Evolutionary conservation across 2,888 invertebrate genomes (phyloP).

Genomic region (Dinocampus coccinellae): DNA sequence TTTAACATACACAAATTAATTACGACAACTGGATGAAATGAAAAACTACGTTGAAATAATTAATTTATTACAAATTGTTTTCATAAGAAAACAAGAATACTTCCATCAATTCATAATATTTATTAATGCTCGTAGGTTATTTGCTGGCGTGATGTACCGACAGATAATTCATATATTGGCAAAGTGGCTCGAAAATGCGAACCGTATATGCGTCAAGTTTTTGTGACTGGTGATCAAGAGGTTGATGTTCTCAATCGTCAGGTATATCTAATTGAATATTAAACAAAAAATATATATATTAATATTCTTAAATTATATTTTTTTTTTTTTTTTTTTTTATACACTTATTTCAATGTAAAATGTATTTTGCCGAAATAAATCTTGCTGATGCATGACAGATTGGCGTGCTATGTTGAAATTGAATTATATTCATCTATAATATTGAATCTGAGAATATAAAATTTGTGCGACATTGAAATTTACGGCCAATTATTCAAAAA

Average conservation of each 20-base stretch:
- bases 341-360: neutral
- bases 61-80: slow-evolving; percentile 9
- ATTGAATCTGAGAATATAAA: slow-evolving; percentile 9
- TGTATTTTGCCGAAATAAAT: slow-evolving; percentile 3
- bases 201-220: slow-evolving; percentile 96
- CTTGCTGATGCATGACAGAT: slow-evolving; percentile 6
- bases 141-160: slow-evolving; percentile 95
- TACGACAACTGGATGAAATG: slow-evolving; percentile 5
- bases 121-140: slow-evolving; percentile 74
- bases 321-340: neutral
- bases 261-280: slow-evolving; percentile 71
- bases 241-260: slow-evolving; percentile 75
- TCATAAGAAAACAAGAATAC: neutral
- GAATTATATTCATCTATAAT: slow-evolving; percentile 10
- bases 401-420: neutral
- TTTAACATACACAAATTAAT: slow-evolving; percentile 17
- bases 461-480: slow-evolving; percentile 45
- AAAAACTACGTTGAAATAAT: neutral
- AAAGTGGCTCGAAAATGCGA: slow-evolving; percentile 94
- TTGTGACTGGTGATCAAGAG: slow-evolving; percentile 78
- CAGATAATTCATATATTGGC: slow-evolving; percentile 87
- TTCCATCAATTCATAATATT: neutral
- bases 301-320: neutral
- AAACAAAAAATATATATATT: neutral
- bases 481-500: slow-evolving; percentile 49